A percentile compares a stretch with the other conserved stretches of the same genome.
Conservation (phyloP, 2,113 vertebrate species). For the Limnothrissa miodon region DNA sequence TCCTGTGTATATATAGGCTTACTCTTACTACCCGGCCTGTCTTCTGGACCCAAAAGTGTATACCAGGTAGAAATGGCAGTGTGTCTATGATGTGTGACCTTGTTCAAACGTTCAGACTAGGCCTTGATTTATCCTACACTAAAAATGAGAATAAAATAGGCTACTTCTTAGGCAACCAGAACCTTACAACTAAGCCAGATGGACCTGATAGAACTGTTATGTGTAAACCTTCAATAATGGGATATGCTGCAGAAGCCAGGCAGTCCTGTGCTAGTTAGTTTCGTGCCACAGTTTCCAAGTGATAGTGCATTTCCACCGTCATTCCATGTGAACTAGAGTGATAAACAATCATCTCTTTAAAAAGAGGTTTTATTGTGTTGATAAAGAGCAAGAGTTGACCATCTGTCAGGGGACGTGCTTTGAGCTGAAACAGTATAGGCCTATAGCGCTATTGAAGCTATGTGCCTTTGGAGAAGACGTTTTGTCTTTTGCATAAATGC, state of each 20-base stretch:
- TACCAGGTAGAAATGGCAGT: too few relatives aligned
- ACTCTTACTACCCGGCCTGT: too few relatives aligned
- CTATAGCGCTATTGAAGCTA: background rate
- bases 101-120: too few relatives aligned
- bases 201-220: too few relatives aligned
- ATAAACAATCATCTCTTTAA: slow-evolving; percentile 18
- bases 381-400: slow-evolving; percentile 7
- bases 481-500: background rate
- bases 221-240: background rate
- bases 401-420: background rate
- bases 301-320: slow-evolving; percentile 39
- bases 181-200: too few relatives aligned
- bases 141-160: too few relatives aligned
- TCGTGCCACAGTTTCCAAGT: slow-evolving; percentile 25
- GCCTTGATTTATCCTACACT: too few relatives aligned
- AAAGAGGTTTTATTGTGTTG: slow-evolving; percentile 56
- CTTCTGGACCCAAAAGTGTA: too few relatives aligned
- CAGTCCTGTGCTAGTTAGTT: background rate
- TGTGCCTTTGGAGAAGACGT: background rate
- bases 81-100: too few relatives aligned
- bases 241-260: background rate
- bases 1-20: too few relatives aligned
- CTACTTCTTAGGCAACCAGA: too few relatives aligned
- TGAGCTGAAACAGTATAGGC: background rate
- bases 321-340: slow-evolving; percentile 26